Conservation (phyloP, 2,888 invertebrate species). For the Melinaea menophilus region DNA sequence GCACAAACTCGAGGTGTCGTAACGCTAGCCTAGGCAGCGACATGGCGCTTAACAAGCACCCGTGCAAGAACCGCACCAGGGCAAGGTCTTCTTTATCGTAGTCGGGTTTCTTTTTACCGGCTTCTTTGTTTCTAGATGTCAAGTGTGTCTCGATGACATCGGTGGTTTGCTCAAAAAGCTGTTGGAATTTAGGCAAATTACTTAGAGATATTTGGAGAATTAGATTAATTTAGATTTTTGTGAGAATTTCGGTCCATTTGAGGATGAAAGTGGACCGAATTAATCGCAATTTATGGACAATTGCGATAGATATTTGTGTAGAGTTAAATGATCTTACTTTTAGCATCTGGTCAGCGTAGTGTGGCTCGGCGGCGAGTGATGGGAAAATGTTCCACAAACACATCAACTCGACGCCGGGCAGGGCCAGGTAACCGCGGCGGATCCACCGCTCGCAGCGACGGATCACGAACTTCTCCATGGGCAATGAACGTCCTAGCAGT, state of each 20-base stretch:
- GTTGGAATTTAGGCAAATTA: constrained; percentile 9
- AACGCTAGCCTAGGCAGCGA: constrained; percentile 87
- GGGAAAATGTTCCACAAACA: constrained; percentile 96
- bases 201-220: neutral
- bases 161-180: constrained; percentile 51
- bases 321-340: constrained; percentile 56
- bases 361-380: constrained; percentile 84
- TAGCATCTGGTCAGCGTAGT: constrained; percentile 79
- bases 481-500: constrained; percentile 97
- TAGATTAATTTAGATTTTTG: neutral
- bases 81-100: constrained; percentile 85
- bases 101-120: constrained; percentile 42
- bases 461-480: constrained; percentile 97
- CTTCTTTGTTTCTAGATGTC: constrained; percentile 9
- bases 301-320: neutral
- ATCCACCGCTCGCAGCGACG: constrained; percentile 89
- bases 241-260: too few relatives aligned
- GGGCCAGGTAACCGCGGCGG: constrained; percentile 83
- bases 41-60: constrained; percentile 89
- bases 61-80: constrained; percentile 87
- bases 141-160: constrained; percentile 33
- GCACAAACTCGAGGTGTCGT: constrained; percentile 71
- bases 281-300: too few relatives aligned
- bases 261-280: too few relatives aligned
- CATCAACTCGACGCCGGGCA: constrained; percentile 92